Evolutionary conservation across 2,888 invertebrate genomes (phyloP), one percentile per base, ranked within the genome.

Genomic region (Orchesellides sinensis): DNA sequence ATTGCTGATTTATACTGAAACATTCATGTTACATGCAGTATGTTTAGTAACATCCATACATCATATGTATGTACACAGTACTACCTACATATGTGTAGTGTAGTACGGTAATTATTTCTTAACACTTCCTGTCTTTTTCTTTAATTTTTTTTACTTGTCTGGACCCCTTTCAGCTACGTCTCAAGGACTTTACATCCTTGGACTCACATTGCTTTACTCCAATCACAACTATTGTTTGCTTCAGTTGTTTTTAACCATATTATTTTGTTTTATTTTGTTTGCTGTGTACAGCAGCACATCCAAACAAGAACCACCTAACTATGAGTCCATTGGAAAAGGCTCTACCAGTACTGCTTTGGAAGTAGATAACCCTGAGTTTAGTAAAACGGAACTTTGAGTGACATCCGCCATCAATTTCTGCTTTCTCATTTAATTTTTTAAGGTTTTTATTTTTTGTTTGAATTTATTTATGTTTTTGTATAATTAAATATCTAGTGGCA

Each of bases 351-450:
- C 49, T 49, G 59, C 68, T 32, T 40, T 81, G 61, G 74, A 81
- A 61, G 47, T 81, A 52, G 81, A 81, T 74, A 81, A 81, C 45
- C 81, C 81, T 23, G 32, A 81, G 59, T 81, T 81, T 81, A 74
- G 74, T 74, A 74, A 74, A 74, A 81, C 81, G 68, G 81, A 81
- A 23, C 74, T 81, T 69, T 81, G 65, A 73, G 21, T 29, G 2
- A n/a, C 40, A 63, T 10, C n/a, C 52, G 19, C 5, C 47, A 47
- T 40, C 23, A 40, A n/a, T 59, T 61, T 32, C 12, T 61, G n/a
- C 32, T 61, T 54, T 29, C 27, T 27, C 56, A 29, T 25, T 27
- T n/a, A n/a, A 40, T 61, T 49, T 29, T 65, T 35, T 56, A 45
- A 68, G 49, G 52, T 49, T 61, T 49, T 61, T 32, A n/a, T 61